phyloP scores from a whole-genome alignment of 2,113 vertebrate species.

The Tricholaema leucomelas region DNA sequence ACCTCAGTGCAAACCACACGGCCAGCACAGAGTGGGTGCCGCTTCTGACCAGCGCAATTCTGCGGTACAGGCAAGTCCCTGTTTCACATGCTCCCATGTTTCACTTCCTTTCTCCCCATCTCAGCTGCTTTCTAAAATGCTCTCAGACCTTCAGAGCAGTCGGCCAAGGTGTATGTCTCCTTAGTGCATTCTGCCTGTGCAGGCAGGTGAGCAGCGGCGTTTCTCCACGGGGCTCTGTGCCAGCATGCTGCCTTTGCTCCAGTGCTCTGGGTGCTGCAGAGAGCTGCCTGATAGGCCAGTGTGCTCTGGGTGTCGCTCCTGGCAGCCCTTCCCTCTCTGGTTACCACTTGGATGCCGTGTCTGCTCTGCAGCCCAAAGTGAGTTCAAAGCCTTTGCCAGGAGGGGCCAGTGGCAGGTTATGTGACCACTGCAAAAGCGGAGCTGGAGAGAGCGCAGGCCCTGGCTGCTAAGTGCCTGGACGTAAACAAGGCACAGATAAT shows the following conservation, averaged over 20 bases:
- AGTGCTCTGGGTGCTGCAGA: background rate
- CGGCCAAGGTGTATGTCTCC: background rate
- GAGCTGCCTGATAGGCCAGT: background rate
- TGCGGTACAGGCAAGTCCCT: background rate
- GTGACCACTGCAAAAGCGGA: constrained; percentile 42
- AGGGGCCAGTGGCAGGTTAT: constrained; percentile 15
- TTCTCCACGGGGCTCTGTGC: background rate
- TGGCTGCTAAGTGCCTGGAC: constrained; percentile 24
- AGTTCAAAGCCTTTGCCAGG: background rate
- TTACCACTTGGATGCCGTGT: background rate
- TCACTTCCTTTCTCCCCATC: background rate
- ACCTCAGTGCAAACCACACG: constrained; percentile 53
- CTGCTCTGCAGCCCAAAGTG: background rate
- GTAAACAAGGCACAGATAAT: constrained; percentile 47
- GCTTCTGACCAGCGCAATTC: background rate
- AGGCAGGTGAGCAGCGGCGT: accelerated
- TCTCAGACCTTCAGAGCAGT: background rate
- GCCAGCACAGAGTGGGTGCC: background rate
- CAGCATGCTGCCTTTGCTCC: background rate
- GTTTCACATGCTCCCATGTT: background rate
- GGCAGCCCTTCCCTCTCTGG: background rate
- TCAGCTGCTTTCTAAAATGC: background rate
- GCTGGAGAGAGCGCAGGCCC: constrained; percentile 47
- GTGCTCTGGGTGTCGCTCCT: accelerated
- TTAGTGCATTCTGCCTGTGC: accelerated